Evolutionary conservation across 2,888 invertebrate species (phyloP).

Genomic region (Balanococcus diminutus): DNA sequence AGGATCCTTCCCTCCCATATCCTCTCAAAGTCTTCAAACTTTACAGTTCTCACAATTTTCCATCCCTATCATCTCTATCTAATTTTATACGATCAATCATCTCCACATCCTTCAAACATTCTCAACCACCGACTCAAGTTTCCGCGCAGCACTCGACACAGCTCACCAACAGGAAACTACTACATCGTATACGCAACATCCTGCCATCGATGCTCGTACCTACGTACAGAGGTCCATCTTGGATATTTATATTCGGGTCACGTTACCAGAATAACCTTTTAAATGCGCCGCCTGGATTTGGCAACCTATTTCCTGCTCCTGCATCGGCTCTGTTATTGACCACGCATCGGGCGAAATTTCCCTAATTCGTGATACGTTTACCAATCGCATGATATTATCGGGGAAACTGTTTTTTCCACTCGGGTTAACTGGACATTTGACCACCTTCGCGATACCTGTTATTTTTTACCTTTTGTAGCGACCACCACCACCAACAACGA

Average conservation of each 20-base stretch:
- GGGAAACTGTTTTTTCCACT: neutral
- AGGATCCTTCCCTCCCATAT: too few relatives aligned
- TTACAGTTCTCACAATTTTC: too few relatives aligned
- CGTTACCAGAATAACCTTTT: conserved; percentile 7
- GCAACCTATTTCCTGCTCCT: conserved; percentile 15
- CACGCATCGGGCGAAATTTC: neutral
- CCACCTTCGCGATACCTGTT: neutral
- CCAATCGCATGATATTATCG: neutral
- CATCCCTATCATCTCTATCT: too few relatives aligned
- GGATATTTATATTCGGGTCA: neutral
- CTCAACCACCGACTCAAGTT: neutral
- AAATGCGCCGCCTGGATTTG: neutral
- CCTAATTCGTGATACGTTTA: neutral
- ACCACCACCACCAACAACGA: neutral
- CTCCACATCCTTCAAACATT: neutral
- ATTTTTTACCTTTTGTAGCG: too few relatives aligned
- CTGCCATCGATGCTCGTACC: neutral
- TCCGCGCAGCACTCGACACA: neutral
- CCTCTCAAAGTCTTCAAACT: too few relatives aligned
- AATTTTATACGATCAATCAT: too few relatives aligned
- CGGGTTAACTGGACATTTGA: neutral
- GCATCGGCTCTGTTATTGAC: neutral
- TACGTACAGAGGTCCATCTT: neutral
- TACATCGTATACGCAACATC: neutral
- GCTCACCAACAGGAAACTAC: neutral